These are phyloP conservation scores for Agrilus planipennis DNA, from an alignment of 1,140 invertebrate species.

Conservation along the genomic window DNA sequence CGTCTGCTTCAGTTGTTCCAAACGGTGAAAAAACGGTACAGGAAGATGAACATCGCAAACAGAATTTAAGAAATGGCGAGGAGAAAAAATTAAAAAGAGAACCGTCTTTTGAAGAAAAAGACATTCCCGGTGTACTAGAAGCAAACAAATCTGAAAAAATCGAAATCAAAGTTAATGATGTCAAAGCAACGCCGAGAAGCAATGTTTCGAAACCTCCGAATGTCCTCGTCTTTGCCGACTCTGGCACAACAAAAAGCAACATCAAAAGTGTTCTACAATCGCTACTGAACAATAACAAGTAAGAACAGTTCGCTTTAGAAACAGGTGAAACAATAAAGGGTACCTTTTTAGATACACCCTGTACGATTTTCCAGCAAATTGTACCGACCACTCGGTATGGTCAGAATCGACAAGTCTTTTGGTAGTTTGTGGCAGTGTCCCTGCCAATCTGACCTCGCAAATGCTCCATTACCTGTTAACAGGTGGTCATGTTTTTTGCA, in stretches of 20 bases:
- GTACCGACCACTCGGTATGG: conserved; percentile 53
- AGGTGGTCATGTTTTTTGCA: conserved; percentile 64
- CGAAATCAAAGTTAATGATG: conserved; percentile 7
- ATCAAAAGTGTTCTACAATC: conserved; percentile 53
- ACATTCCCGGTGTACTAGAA: background rate
- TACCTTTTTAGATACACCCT: conserved; percentile 53
- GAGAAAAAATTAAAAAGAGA: background rate
- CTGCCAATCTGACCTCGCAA: conserved; percentile 46
- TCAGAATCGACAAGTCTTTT: conserved; percentile 58
- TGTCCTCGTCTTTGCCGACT: conserved; percentile 73
- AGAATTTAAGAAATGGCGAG: background rate
- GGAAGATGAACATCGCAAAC: conserved; percentile 3
- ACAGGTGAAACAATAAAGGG: background rate
- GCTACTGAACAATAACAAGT: conserved; percentile 60
- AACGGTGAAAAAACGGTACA: background rate
- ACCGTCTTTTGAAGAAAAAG: background rate
- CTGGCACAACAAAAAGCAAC: conserved; percentile 54
- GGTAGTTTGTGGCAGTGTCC: conserved; percentile 63
- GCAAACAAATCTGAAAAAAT: conserved; percentile 5
- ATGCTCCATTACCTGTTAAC: conserved; percentile 60
- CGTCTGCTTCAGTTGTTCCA: background rate
- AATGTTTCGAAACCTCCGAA: conserved; percentile 57
- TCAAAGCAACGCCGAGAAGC: background rate
- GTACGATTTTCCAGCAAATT: conserved; percentile 52
- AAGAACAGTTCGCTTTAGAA: conserved; percentile 20